phyloP scores from a whole-genome alignment of 2,888 invertebrate genomes.

The Beris morrisii region DNA sequence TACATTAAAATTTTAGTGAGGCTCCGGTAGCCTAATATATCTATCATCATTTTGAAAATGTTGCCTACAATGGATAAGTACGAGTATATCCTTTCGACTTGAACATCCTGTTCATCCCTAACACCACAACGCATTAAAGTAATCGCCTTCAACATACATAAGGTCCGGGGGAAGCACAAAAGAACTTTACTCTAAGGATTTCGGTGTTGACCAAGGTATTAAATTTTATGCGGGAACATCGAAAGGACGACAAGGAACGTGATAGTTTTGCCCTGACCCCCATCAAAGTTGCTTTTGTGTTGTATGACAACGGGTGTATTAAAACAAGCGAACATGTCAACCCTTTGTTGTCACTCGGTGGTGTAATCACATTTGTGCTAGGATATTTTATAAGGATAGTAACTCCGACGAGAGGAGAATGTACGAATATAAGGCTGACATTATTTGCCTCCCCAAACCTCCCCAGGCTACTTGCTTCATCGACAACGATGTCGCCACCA shows the following conservation, averaged over 20 bases:
- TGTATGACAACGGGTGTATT: too few relatives aligned
- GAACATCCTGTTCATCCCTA: too few relatives aligned
- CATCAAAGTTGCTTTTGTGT: too few relatives aligned
- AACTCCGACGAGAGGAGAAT: not conserved
- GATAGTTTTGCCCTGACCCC: not conserved
- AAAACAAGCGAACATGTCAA: slow-evolving; percentile 7
- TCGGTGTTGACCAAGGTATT: slow-evolving; percentile 14
- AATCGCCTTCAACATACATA: slow-evolving; percentile 1
- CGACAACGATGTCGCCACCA: slow-evolving; percentile 1
- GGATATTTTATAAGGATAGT: not conserved
- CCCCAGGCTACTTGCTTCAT: slow-evolving; percentile 1
- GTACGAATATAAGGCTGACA: not conserved
- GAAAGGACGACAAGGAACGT: not conserved
- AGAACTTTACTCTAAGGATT: not conserved
- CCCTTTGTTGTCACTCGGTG: not conserved
- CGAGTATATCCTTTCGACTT: too few relatives aligned
- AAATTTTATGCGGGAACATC: slow-evolving; percentile 1
- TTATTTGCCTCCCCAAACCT: not conserved
- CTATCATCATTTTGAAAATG: too few relatives aligned
- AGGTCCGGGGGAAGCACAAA: not conserved
- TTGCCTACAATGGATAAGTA: too few relatives aligned
- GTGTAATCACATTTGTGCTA: slow-evolving; percentile 6
- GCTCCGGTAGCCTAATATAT: too few relatives aligned
- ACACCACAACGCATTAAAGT: not conserved
- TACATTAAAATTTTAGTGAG: too few relatives aligned